These are phyloP conservation scores for Caloenas nicobarica DNA, from an alignment of 2,113 vertebrate genomes.

Conservation along the genomic window DNA sequence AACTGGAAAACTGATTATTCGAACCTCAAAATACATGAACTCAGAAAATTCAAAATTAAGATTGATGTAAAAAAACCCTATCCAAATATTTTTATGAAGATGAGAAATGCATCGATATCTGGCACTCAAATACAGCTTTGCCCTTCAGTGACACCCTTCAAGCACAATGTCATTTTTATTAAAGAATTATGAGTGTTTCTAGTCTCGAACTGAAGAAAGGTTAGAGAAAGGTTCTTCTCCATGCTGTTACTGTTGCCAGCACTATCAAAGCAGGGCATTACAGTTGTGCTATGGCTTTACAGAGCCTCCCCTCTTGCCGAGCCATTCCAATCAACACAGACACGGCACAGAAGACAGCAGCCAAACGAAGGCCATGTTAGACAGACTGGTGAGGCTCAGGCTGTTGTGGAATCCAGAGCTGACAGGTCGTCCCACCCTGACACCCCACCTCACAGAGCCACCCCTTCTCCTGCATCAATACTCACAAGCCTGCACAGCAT, in stretches of 20 bases:
- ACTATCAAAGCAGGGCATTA: neutral
- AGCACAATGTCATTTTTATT: neutral
- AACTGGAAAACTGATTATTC: neutral
- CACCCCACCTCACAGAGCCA: neutral
- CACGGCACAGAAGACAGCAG: neutral
- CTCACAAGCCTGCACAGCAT: neutral
- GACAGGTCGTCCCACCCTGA: neutral
- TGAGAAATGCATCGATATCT: neutral
- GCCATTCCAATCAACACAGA: neutral
- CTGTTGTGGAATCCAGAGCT: neutral
- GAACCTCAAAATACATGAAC: neutral
- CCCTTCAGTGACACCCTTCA: neutral
- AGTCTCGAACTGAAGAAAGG: neutral
- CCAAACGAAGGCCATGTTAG: neutral
- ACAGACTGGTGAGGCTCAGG: neutral
- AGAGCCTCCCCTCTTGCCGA: fast-evolving
- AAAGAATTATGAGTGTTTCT: neutral
- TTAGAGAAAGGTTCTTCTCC: neutral
- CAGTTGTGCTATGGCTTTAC: neutral
- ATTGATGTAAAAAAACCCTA: neutral
- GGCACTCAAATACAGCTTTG: neutral
- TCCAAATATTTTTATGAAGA: neutral
- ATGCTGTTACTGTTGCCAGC: neutral
- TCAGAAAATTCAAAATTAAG: neutral
- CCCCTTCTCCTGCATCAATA: neutral